Evolutionary conservation across 2,888 invertebrate genomes (phyloP), one percentile per base, ranked within the genome.

Genomic region (Morinoia aosen): DNA sequence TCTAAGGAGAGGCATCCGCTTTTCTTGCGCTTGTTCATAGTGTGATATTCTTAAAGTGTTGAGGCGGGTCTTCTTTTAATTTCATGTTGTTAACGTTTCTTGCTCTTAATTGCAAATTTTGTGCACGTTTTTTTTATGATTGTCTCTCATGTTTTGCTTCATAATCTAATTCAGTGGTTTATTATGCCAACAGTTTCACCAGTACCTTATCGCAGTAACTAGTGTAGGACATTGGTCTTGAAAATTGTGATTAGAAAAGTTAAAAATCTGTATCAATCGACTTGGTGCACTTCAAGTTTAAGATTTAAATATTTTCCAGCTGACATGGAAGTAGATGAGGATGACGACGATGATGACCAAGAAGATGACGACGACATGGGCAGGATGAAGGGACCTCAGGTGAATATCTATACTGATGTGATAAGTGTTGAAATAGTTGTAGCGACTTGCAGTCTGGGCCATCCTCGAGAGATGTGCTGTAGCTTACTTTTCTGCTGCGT

Each of bases 311-410:
- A 58, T 94, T 94, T 61, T 40, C 39, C 56, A 58, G 64, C 95
- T 95, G 96, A 94, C 95, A 96, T 96, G 96, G 99, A 99, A 97
- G 98, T 98, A 98, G 99, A 98, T 97, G 99, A 99, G 97, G 99
- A 98, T 97, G 99, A 99, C 94, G 97, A 97, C 91, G 97, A 97
- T 97, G 98, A 97, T 12, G 97, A 97, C 57, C 97, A 97, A 95
- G 97, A 97, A 94, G 97, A 97, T 96, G 97, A 97, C 91, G 97
- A 97, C 95, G 97, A 97, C 95, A 97, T 96, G 76, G 96, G 96
- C 95, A 95, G 96, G 58, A 95, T 96, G 61, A 96, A 96, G 95
- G 95, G 95, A 48, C 95, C 96, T 4, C 96, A 96, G 76, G 96
- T 96, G 33, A 91, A 95, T 97, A 90, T 48, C 48, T 48, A 5